Evolutionary conservation across 2,888 invertebrate genomes (phyloP).

Genomic region (Paralinhomoeus sp.): DNA sequence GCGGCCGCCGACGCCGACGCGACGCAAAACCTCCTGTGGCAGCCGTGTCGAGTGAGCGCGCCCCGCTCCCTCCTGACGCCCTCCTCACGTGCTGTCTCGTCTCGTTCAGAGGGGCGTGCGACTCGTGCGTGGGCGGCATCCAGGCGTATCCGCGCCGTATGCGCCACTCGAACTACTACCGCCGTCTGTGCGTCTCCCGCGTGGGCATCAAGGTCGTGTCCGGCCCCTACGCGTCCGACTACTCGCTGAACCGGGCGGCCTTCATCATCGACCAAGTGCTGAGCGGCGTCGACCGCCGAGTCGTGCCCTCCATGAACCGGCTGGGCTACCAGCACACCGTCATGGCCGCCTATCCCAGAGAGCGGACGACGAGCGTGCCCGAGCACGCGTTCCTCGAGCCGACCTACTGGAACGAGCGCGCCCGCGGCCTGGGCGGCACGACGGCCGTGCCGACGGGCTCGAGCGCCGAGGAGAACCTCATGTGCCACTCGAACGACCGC

Average conservation of each 20-base stretch:
- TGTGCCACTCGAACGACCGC: neutral
- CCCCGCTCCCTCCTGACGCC: no score
- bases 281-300: neutral
- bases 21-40: neutral
- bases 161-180: neutral
- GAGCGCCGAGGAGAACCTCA: neutral
- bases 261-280: neutral
- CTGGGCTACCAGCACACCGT: neutral
- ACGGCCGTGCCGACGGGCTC: neutral
- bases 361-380: neutral
- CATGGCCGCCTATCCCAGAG: neutral
- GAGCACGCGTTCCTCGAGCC: neutral
- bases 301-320: neutral
- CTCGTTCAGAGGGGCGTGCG: neutral
- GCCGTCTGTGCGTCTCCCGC: no score
- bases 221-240: neutral
- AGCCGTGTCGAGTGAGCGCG: neutral
- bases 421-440: neutral
- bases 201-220: neutral
- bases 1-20: neutral
- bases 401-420: neutral
- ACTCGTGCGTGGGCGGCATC: neutral
- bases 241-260: neutral
- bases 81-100: no score
- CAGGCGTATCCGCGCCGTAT: neutral